Percentiles rank a stretch among this genome's conserved stretches.
phyloP scores from a whole-genome alignment of 1,140 invertebrate species.

The Sitobion miscanthi region DNA sequence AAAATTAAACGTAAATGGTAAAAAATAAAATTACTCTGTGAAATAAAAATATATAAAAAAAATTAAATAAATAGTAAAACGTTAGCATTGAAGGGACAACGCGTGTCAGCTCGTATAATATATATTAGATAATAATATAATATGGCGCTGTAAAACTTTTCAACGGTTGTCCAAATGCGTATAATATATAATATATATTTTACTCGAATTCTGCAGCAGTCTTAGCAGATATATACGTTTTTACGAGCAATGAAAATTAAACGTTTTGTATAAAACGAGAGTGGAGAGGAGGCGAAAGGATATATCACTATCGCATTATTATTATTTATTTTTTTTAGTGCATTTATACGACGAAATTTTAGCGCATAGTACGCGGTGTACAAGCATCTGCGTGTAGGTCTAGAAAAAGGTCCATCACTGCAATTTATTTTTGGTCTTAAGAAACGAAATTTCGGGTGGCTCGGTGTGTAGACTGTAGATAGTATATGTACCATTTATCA shows the following conservation, averaged over 20 bases:
- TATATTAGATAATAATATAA: background rate
- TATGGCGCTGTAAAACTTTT: background rate
- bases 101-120: background rate
- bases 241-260: conserved; percentile 6
- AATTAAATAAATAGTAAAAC: background rate
- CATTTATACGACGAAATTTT: background rate
- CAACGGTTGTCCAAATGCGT: background rate
- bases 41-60: background rate
- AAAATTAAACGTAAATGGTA: background rate
- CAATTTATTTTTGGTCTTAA: background rate
- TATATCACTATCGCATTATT: background rate
- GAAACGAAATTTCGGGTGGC: too few species aligned
- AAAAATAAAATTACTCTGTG: background rate
- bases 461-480: too few species aligned
- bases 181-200: background rate
- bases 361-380: background rate
- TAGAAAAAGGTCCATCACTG: background rate
- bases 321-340: background rate
- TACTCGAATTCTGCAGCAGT: background rate
- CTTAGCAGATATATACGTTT: background rate
- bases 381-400: accelerated
- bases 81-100: background rate
- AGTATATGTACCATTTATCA: too few species aligned
- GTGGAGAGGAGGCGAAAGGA: background rate
- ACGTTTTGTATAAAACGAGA: background rate